Percentiles rank a stretch among this genome's conserved stretches.
phyloP scores from a whole-genome alignment of 2,113 vertebrate species.

The Ophthalmolycus amberensis region DNA sequence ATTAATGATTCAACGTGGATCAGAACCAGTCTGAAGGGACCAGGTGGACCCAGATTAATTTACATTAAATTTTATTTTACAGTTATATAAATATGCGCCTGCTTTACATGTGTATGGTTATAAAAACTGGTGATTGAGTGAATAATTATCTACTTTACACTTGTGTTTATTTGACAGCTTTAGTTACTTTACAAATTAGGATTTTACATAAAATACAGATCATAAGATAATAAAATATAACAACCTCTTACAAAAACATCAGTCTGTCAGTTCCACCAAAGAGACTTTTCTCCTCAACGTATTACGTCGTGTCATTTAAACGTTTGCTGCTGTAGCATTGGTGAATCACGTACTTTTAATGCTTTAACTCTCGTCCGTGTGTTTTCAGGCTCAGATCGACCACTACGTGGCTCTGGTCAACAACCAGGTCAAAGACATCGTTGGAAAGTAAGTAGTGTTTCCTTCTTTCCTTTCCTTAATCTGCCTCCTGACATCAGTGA shows the following conservation, averaged over 20 bases:
- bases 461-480: not conserved
- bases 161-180: too few relatives aligned
- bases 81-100: too few relatives aligned
- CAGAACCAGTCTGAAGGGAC: not conserved
- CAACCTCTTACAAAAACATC: too few relatives aligned
- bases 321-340: not conserved
- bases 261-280: too few relatives aligned
- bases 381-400: conserved; percentile 91
- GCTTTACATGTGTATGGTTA: too few relatives aligned
- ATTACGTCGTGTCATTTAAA: not conserved
- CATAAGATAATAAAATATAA: too few relatives aligned
- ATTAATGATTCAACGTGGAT: not conserved
- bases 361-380: not conserved
- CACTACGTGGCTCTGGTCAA: conserved; percentile 90
- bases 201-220: too few relatives aligned
- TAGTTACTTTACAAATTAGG: too few relatives aligned
- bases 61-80: too few relatives aligned
- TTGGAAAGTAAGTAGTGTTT: conserved; percentile 90
- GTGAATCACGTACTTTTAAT: not conserved
- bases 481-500: too few relatives aligned
- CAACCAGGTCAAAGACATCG: conserved; percentile 90
- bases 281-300: not conserved
- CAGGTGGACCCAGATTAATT: not conserved
- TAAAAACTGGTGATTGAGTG: too few relatives aligned
- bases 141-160: too few relatives aligned